Base-by-base conservation (phyloP, 1,140 invertebrate genomes). In the Tribolium castaneum region DNA sequence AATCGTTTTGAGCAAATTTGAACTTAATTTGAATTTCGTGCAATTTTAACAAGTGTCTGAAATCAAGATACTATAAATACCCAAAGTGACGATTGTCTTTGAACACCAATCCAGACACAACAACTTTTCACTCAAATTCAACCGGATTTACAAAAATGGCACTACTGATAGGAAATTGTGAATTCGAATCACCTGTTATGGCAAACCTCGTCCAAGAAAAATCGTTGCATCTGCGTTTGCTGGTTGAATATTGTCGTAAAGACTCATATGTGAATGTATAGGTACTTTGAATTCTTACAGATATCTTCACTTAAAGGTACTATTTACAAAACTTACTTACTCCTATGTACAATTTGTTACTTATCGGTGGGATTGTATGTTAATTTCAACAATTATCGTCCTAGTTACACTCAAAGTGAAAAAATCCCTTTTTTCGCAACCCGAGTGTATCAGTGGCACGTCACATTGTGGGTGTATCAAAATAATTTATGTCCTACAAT, bases 1-100 rank as follows among this genome's bases (percentile, higher is more conserved):
- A 14, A 66, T 59, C 1, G 22, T 59, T 66, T 82, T 82, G 81
- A 82, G 81, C 81, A 82, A 80, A 35, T 79, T 76, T 66, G 35
- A 76, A 62, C 66, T 75, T 54, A 56, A 73, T 77, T 13, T 14
- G 13, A 25, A 76, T 76, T 35, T 56, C 39, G 70, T 76, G 59
- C 62, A 77, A 59, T 76, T 59, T 78, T 81, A 82, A 81, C 81
- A 76, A 82, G 80, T 82, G 52, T 22, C 13, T 72, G 19, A 52
- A 72, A 72, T 51, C 45, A 51, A 51, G 45, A 52, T 39, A 50
- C 70, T 72, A 72, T 22, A 72, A 51, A 72, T 72, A 72, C 50
- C 45, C 45, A 51, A 51, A 51, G 66, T 51, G 50, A 54, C 50
- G 52, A 75, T 75, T 54, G 50, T 75, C 50, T 39, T 54, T 22